These are phyloP conservation scores for Eonycteris spelaea DNA, from an alignment of 2,113 vertebrate genomes.

Conservation along the genomic window DNA sequence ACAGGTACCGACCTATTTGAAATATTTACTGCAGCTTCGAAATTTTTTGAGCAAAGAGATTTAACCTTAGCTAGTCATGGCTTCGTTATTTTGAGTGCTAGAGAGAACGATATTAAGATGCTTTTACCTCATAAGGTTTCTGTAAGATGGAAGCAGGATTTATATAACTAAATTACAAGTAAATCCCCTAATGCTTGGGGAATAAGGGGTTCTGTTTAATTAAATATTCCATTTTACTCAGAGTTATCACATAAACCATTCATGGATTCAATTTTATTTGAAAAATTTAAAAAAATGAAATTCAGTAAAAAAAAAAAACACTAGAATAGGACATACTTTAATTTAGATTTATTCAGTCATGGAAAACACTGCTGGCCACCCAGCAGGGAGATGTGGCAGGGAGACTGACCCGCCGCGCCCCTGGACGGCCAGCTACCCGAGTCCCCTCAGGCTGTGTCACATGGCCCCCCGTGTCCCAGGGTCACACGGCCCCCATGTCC, in stretches of 20 bases:
- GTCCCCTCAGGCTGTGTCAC: no score
- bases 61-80: not conserved
- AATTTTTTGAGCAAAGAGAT: not conserved
- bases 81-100: slow-evolving; percentile 35
- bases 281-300: slow-evolving; percentile 27
- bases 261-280: not conserved
- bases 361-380: not conserved
- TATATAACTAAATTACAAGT: slow-evolving; percentile 55
- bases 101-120: slow-evolving; percentile 1
- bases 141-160: slow-evolving; percentile 29
- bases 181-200: slow-evolving; percentile 46
- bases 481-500: no score
- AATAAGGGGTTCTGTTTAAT: slow-evolving; percentile 59
- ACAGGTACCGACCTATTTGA: not conserved
- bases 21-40: not conserved
- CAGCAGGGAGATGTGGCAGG: not conserved
- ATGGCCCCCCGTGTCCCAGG: no score
- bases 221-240: slow-evolving; percentile 58
- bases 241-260: slow-evolving; percentile 43
- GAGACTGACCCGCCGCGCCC: not conserved
- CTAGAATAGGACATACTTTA: not conserved
- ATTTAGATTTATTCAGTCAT: not conserved
- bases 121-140: not conserved
- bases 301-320: not conserved
- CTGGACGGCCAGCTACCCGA: no score